Base-by-base conservation (phyloP, 2,888 invertebrate species). In the Pollenia amentaria region DNA sequence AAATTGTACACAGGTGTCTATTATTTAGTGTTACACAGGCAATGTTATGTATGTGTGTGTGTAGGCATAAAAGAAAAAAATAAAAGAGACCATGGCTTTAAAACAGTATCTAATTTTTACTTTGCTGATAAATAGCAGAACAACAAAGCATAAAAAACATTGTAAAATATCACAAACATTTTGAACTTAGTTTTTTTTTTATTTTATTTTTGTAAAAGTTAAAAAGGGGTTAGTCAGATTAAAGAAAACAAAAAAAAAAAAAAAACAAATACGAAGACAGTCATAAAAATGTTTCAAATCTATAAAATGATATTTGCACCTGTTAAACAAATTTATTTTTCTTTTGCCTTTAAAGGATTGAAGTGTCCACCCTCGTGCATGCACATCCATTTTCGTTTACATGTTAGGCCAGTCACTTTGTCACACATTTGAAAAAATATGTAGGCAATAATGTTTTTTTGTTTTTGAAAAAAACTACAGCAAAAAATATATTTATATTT, bases 321-420 rank as follows among this genome's bases (percentile, higher is more conserved):
- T 2, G 3, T 1, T 2, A 2, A 29, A 29, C 2, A 29, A 29
- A 29, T 2, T 29, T 2, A 29, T 29, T 29, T 29, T 29, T 29
- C 4, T 29, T 29, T 29, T 29, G 29, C 6, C 29, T 29, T 29
- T 29, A 6, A 29, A 6, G 29, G 29, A 29, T 29, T 29, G 29
- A 29, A 6, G 29, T 6, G 16, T 7, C 10, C 9, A 11, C 11
- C 16, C 73, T 73, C 29, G 65, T 65, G 40, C 29, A 55, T 18
- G 38, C 38, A 44, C 3, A 14, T 16, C 29, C 29, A 21, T 29
- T 7, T 18, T 16, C n/a, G 16, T 18, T 18, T 46, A 40, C 42
- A n/a, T 55, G 65, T 67, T 40, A 57, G 73, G 65, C 67, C 48
- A 81, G 46, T 73, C 57, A 65, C 80, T 44, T 72, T 55, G 62